Conservation (phyloP, 2,888 invertebrate genomes). For the Ganaspis brasiliensis region DNA sequence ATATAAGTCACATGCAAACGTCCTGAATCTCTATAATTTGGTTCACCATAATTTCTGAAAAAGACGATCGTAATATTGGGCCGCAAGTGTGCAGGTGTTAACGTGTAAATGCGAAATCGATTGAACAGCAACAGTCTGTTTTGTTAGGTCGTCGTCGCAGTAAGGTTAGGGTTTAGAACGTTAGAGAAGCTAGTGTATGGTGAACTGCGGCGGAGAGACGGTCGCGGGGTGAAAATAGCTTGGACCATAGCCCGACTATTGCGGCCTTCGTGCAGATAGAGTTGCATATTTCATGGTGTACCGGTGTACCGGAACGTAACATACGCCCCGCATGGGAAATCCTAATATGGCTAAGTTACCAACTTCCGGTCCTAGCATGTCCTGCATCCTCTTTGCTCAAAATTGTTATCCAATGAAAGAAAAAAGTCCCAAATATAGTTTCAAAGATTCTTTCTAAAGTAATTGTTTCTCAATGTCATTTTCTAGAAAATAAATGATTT, state of each 20-base stretch:
- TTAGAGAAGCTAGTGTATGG: conserved; percentile 40
- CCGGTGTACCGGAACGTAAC: conserved; percentile 72
- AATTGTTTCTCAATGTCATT: too few relatives aligned
- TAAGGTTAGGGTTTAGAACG: conserved; percentile 42
- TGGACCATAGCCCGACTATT: conserved; percentile 64
- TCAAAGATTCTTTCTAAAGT: neutral
- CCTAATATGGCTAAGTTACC: conserved; percentile 69
- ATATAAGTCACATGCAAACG: too few relatives aligned
- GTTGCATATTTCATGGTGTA: conserved; percentile 77
- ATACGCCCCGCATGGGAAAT: conserved; percentile 78
- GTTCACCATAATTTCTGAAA: too few relatives aligned
- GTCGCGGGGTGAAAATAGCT: conserved; percentile 62
- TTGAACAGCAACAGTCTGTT: conserved; percentile 52
- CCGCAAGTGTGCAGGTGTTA: conserved; percentile 45
- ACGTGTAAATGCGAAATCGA: conserved; percentile 59
- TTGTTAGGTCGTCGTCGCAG: conserved; percentile 43
- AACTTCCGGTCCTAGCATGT: conserved; percentile 63
- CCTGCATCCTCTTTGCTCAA: conserved; percentile 36
- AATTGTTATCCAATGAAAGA: too few relatives aligned
- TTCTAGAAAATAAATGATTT: too few relatives aligned
- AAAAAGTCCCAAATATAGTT: too few relatives aligned
- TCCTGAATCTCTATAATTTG: too few relatives aligned
- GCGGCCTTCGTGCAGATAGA: conserved; percentile 70
- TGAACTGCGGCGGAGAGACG: conserved; percentile 51
- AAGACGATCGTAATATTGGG: conserved; percentile 48